These are phyloP conservation scores for Beaufortia kweichowensis DNA, from an alignment of 2,113 vertebrate genomes.

Conservation along the genomic window DNA sequence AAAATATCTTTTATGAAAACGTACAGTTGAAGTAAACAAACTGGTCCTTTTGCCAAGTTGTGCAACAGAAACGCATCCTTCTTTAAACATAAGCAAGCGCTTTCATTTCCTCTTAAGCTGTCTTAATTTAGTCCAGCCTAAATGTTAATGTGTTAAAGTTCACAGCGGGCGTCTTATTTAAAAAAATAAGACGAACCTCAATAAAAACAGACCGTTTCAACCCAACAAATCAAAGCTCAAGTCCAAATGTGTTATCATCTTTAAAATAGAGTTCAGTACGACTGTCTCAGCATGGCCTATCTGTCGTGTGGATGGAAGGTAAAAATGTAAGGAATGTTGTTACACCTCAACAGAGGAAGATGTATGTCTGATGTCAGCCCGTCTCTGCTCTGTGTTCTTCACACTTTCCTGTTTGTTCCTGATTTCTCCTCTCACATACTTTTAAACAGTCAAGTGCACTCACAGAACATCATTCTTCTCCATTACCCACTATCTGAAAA, in stretches of 20 bases:
- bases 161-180: neutral
- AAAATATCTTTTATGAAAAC: neutral
- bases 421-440: neutral
- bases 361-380: slow-evolving; percentile 27
- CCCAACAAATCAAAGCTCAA: neutral
- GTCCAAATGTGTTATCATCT: too few species aligned
- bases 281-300: slow-evolving; percentile 5
- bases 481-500: neutral
- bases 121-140: slow-evolving; percentile 8
- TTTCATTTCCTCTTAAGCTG: slow-evolving; percentile 64
- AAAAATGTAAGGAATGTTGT: neutral
- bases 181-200: too few species aligned
- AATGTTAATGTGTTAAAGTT: slow-evolving; percentile 26
- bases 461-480: neutral
- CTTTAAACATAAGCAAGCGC: slow-evolving; percentile 49
- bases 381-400: slow-evolving; percentile 18
- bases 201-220: neutral
- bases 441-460: neutral
- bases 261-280: slow-evolving; percentile 22
- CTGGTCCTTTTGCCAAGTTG: neutral
- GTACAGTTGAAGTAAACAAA: neutral
- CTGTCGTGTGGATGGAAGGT: neutral
- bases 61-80: neutral
- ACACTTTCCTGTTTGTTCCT: slow-evolving; percentile 12
- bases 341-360: neutral